Evolutionary conservation across 2,888 invertebrate species (phyloP), one percentile per base, ranked within the genome.

Genomic region (Pristionchus entomophagus): DNA sequence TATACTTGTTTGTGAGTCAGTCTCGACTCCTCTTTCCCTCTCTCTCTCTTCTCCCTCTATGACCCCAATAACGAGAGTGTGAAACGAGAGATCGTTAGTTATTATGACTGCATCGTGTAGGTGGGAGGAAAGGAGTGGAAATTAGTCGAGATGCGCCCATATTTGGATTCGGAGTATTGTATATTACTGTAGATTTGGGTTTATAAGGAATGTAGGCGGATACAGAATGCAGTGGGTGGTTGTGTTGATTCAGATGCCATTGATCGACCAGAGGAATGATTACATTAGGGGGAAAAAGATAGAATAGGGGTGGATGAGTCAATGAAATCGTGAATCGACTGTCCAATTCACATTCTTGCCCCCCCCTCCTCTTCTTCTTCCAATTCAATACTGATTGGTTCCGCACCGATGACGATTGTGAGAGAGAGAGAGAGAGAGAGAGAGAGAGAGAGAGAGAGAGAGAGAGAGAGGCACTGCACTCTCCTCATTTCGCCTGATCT

Each of bases 61-160:
- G 73, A 73, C 73, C 73, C 73, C 73, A 45, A 73, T 73, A 41
- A 26, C 45, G 73, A 73, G 73, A 41, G 41, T 73, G 38, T 65
- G 65, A 65, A 65, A 65, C 73, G 73, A 73, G 73, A 22, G 38
- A 73, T 73, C 73, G 73, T 45, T 73, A 73, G 73, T 73, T 73
- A 73, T 73, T 73, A 73, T 73, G 73, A 73, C 41, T 73, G 41
- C 26, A n/a, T n/a, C n/a, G n/a, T 8, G 26, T 41, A 17, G 41
- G 45, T 32, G 73, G 32, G 73, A 45, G 35, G 65, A 65, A 35
- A 65, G 3, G 65, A 65, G 29, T 10, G 35, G 65, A 65, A 8
- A 32, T 32, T 32, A 35, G 65, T 65, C 10, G 5, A 6, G 22
- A 8, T 65, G 19, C 32, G 35, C 35, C 6, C 32, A 17, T 29